A percentile compares a stretch with the other conserved stretches of the same genome.
Conservation (phyloP, 2,113 vertebrate genomes). For the Marcusenius ussheri region DNA sequence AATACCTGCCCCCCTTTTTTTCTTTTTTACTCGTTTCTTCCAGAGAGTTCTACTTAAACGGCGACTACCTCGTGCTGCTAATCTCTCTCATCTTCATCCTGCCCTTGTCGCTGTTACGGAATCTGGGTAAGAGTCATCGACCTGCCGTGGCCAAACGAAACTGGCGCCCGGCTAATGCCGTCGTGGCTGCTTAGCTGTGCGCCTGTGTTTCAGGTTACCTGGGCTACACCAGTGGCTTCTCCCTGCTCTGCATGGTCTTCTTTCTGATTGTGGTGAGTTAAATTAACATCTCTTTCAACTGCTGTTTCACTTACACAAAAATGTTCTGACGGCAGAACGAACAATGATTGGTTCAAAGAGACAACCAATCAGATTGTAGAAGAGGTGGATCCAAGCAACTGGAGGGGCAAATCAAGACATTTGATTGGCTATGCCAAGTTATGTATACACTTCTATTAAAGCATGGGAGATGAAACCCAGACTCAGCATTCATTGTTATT, state of each 20-base stretch:
- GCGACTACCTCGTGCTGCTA: constrained; percentile 83
- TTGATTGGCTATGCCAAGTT: background rate
- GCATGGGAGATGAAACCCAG: background rate
- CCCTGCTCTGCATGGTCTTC: constrained; percentile 93
- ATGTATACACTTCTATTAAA: background rate
- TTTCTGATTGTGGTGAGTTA: constrained; percentile 92
- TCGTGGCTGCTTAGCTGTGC: background rate
- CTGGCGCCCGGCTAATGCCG: background rate
- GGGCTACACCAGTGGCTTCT: constrained; percentile 96
- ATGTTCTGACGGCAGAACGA: no score
- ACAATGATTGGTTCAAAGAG: no score
- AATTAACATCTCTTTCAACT: background rate
- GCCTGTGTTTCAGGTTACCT: constrained; percentile 72
- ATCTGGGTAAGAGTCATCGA: constrained; percentile 74
- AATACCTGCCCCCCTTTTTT: background rate
- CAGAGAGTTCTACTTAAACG: constrained; percentile 86
- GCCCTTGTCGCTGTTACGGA: constrained; percentile 84
- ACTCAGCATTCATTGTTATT: background rate
- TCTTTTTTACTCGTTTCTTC: background rate
- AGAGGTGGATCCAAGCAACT: no score
- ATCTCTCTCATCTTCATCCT: constrained; percentile 79
- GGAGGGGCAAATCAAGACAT: no score
- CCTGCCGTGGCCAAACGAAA: background rate
- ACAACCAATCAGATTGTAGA: no score
- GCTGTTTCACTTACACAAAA: background rate